Evolutionary conservation across 2,797 vertebrate genomes (phyloP).

Genomic region (Sylvilagus floridanus): DNA sequence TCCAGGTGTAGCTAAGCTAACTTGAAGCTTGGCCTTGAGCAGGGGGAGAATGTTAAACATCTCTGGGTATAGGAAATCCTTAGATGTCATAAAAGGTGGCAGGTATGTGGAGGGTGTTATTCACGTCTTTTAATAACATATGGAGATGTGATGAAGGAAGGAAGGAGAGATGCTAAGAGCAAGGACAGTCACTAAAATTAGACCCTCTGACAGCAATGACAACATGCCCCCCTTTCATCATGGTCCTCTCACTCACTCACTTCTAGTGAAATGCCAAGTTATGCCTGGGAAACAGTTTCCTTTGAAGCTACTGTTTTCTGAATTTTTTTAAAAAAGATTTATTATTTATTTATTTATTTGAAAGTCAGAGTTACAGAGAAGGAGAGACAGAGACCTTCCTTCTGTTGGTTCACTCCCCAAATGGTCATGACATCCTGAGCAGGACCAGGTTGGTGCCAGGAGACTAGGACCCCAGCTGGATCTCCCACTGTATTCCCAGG

Average conservation of each 20-base stretch:
- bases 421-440: too few species aligned
- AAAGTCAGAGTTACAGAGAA: too few species aligned
- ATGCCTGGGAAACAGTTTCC: background rate
- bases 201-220: background rate
- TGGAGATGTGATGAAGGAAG: background rate
- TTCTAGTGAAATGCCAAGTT: background rate
- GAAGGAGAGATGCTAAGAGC: background rate
- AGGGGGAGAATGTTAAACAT: slow-evolving; percentile 78
- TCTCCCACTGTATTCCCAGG: too few species aligned
- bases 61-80: slow-evolving; percentile 58
- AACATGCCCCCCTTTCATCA: rapidly evolving
- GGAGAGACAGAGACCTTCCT: too few species aligned
- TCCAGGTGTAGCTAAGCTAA: slow-evolving; percentile 85
- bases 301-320: background rate
- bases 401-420: too few species aligned
- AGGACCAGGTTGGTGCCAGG: too few species aligned
- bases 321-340: background rate
- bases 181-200: background rate
- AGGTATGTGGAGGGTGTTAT: background rate
- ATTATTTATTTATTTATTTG: too few species aligned
- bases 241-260: background rate
- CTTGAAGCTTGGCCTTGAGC: slow-evolving; percentile 83
- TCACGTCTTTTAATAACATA: slow-evolving; percentile 7
- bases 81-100: background rate
- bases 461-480: too few species aligned